These are phyloP conservation scores for Echinometra lucunter DNA, from an alignment of 53 echinoderm and acorn worm genomes.

Conservation along the genomic window DNA sequence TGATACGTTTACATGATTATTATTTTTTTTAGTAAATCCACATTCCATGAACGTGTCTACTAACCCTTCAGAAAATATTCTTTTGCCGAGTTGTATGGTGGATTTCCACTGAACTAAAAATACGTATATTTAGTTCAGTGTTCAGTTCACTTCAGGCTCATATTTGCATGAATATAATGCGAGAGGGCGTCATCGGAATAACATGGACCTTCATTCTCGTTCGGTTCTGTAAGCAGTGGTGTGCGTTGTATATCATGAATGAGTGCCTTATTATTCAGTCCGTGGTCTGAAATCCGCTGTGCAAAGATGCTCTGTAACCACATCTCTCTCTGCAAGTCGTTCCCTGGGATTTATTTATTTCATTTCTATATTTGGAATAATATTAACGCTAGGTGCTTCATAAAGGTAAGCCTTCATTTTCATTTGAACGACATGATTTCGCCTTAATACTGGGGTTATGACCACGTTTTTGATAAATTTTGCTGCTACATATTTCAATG, in stretches of 20 bases:
- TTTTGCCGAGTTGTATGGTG: no score
- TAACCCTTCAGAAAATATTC: no score
- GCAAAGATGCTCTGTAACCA: not conserved
- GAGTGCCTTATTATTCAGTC: not conserved
- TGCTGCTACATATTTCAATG: not conserved
- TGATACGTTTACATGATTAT: no score
- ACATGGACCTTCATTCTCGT: not conserved
- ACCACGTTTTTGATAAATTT: not conserved
- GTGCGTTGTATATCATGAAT: not conserved
- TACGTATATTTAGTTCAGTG: no score
- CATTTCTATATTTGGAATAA: constrained; percentile 6
- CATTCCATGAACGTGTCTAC: no score
- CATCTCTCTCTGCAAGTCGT: not conserved
- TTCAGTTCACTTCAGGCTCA: no score
- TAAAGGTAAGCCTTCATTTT: constrained; percentile 27
- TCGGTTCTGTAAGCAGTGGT: no score
- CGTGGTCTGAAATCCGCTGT: not conserved
- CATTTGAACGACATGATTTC: not conserved
- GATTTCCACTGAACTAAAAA: no score
- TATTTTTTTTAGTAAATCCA: no score
- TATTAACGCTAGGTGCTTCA: not conserved
- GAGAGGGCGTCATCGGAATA: constrained; percentile 21
- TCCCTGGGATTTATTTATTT: constrained; percentile 1
- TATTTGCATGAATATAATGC: not conserved
- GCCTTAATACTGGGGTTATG: not conserved